Evolutionary conservation across 2,888 invertebrate genomes (phyloP).

Genomic region (Drosophila merina): DNA sequence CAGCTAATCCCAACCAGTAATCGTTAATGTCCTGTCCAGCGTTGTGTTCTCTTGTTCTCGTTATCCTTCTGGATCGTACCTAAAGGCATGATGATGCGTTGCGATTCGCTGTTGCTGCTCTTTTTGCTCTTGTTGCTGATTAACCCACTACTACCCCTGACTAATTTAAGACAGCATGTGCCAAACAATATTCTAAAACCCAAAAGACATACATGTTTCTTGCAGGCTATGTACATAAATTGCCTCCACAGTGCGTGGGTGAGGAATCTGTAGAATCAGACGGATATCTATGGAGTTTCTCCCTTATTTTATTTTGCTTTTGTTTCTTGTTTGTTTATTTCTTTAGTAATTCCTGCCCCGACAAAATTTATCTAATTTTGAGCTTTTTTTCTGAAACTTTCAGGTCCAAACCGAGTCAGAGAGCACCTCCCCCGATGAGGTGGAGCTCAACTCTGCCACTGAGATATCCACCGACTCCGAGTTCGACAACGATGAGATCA

Average conservation of each 20-base stretch:
- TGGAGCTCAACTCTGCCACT: slow-evolving; percentile 93
- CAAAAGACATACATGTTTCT: neutral
- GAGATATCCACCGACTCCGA: slow-evolving; percentile 97
- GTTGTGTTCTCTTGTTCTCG: slow-evolving; percentile 57
- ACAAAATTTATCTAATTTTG: neutral
- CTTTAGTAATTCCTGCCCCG: neutral
- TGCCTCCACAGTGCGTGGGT: slow-evolving; percentile 12
- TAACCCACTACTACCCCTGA: slow-evolving; percentile 53
- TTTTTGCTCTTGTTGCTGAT: slow-evolving; percentile 56
- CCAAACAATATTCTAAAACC: slow-evolving; percentile 2
- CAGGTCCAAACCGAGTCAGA: slow-evolving; percentile 88
- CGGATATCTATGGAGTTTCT: slow-evolving; percentile 44
- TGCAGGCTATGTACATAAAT: neutral
- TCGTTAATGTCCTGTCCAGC: slow-evolving; percentile 27
- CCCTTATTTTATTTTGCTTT: slow-evolving; percentile 43
- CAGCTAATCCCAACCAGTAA: slow-evolving; percentile 31
- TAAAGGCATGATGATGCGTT: slow-evolving; percentile 69
- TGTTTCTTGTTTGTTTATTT: slow-evolving; percentile 46
- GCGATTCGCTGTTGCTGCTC: slow-evolving; percentile 19
- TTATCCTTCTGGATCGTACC: slow-evolving; percentile 84
- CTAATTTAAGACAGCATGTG: slow-evolving; percentile 61
- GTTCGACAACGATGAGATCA: slow-evolving; percentile 92
- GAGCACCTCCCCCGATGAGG: slow-evolving; percentile 88
- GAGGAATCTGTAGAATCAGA: slow-evolving; percentile 18
- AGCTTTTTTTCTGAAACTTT: slow-evolving; percentile 36